phyloP scores from a whole-genome alignment of 2,797 vertebrate genomes.

The Scarus forsteni region DNA sequence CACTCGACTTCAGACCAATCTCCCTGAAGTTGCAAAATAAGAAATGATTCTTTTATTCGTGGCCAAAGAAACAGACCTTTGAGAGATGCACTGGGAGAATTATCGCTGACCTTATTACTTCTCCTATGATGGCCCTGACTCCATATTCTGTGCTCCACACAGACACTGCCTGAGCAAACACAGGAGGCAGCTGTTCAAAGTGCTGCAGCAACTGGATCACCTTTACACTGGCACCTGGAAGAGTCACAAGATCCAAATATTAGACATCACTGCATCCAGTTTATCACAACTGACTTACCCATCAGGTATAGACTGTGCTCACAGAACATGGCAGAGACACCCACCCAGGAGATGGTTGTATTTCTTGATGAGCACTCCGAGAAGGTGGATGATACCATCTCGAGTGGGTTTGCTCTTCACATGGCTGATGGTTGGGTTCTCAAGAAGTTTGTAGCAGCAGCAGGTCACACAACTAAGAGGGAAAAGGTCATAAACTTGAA shows the following conservation, averaged over 20 bases:
- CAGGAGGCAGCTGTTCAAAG: slow-evolving; percentile 92
- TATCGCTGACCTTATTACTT: slow-evolving; percentile 89
- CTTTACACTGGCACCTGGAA: slow-evolving; percentile 92
- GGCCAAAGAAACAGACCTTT: not conserved
- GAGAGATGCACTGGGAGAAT: not conserved
- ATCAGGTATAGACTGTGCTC: not conserved
- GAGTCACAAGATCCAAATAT: slow-evolving; percentile 1
- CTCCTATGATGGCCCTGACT: slow-evolving; percentile 91
- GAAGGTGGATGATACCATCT: slow-evolving; percentile 89
- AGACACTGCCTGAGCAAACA: slow-evolving; percentile 91
- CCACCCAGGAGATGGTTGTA: slow-evolving; percentile 94
- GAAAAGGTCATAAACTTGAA: not conserved
- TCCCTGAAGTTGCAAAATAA: slow-evolving; percentile 82
- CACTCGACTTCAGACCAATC: slow-evolving; percentile 92
- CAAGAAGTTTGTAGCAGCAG: slow-evolving; percentile 94
- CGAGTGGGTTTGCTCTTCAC: slow-evolving; percentile 90
- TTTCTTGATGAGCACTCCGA: slow-evolving; percentile 90
- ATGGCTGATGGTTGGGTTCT: slow-evolving; percentile 90
- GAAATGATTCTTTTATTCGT: not conserved
- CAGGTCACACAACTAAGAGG: slow-evolving; percentile 89
- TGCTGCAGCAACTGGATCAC: slow-evolving; percentile 96
- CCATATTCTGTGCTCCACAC: slow-evolving; percentile 94
- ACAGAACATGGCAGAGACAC: slow-evolving; percentile 47
- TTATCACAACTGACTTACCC: not conserved
- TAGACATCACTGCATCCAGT: not conserved